Conservation (phyloP, 2,888 invertebrate species). For the Lycocerus yunnanus region DNA sequence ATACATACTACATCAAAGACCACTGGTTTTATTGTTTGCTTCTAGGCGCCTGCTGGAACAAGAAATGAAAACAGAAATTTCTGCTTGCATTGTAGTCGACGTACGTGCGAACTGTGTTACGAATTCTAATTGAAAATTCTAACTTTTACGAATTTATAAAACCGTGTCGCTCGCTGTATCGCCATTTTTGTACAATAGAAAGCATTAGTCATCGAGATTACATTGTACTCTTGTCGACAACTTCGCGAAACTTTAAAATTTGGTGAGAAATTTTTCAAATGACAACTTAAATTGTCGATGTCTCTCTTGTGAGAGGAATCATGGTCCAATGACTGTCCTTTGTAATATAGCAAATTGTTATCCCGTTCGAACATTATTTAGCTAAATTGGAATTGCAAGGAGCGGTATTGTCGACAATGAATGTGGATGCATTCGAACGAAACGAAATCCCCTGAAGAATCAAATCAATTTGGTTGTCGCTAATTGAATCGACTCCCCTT, state of each 20-base stretch:
- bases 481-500: background rate
- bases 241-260: background rate
- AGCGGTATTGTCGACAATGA: background rate
- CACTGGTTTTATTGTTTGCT: background rate
- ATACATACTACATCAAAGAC: no score
- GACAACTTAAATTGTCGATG: background rate
- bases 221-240: background rate
- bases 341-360: background rate
- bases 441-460: background rate
- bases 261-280: background rate
- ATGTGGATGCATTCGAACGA: background rate
- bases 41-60: background rate
- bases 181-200: background rate
- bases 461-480: background rate
- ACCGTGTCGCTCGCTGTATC: background rate
- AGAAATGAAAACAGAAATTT: background rate
- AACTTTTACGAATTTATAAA: background rate
- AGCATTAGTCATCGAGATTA: background rate
- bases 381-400: background rate
- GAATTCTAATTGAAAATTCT: background rate
- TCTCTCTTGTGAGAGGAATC: background rate
- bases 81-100: background rate
- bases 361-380: background rate
- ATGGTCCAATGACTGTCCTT: slow-evolving; percentile 1
- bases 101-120: background rate